phyloP scores from a whole-genome alignment of 1,140 invertebrate genomes.

The Drosophila triauraria region DNA sequence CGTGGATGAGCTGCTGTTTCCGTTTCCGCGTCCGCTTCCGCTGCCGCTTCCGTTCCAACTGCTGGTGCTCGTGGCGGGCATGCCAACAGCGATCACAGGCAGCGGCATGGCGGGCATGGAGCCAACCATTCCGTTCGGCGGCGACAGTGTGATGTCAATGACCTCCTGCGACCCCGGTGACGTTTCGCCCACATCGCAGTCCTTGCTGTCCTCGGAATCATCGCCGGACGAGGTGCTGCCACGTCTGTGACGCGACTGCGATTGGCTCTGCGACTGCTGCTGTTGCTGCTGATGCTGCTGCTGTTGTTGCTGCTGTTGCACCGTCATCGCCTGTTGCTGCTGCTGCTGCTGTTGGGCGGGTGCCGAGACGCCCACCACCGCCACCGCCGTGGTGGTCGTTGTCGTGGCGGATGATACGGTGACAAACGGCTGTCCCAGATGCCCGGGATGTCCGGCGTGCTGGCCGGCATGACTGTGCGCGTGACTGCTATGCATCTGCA shows the following conservation, averaged over 20 bases:
- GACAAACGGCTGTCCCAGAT: conserved; percentile 59
- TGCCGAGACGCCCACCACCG: conserved; percentile 13
- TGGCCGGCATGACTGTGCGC: conserved; percentile 25
- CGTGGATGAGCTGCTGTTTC: conserved; percentile 65
- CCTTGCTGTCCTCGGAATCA: conserved; percentile 84
- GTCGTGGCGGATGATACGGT: conserved; percentile 34
- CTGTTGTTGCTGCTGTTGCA: conserved; percentile 41
- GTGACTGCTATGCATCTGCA: conserved; percentile 37
- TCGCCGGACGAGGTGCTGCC: conserved; percentile 84
- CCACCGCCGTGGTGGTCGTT: conserved; percentile 46
- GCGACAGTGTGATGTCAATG: conserved; percentile 67
- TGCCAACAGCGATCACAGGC: conserved; percentile 19
- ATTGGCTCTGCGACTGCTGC: conserved; percentile 30
- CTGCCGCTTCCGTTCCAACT: conserved; percentile 27
- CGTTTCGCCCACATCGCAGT: conserved; percentile 70
- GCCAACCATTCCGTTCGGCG: conserved; percentile 57
- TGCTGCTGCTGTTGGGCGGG: conserved; percentile 37
- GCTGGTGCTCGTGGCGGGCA: conserved; percentile 20
- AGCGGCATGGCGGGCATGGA: conserved; percentile 46
- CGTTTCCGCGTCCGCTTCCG: conserved; percentile 10
- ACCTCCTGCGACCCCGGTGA: conserved; percentile 36
- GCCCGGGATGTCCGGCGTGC: conserved; percentile 42
- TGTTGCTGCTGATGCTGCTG: conserved; percentile 38
- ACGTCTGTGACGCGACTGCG: conserved; percentile 63
- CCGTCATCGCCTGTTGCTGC: conserved; percentile 18